Conservation (phyloP, 2,888 invertebrate species). For the Cephus pygmeus region DNA sequence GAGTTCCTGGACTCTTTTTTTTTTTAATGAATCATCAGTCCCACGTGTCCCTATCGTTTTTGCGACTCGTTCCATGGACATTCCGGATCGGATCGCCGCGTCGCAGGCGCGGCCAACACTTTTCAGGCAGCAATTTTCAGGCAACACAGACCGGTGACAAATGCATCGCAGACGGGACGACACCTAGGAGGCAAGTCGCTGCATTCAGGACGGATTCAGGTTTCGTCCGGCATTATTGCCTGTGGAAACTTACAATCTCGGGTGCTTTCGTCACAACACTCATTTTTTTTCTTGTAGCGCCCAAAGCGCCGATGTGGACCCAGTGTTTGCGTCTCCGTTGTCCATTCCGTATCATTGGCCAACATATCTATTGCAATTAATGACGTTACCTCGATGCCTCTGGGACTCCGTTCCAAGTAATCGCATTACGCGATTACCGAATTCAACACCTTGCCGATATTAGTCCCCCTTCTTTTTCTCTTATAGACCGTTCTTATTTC, state of each 20-base stretch:
- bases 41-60: too few relatives aligned
- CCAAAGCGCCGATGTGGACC: slow-evolving; percentile 57
- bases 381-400: slow-evolving; percentile 10
- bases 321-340: slow-evolving; percentile 50
- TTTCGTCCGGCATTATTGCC: slow-evolving; percentile 29
- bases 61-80: not conserved
- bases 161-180: slow-evolving; percentile 60
- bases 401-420: slow-evolving; percentile 56
- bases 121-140: slow-evolving; percentile 56
- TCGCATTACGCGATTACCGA: slow-evolving; percentile 60
- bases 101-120: slow-evolving; percentile 23
- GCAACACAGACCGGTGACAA: slow-evolving; percentile 53
- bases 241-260: slow-evolving; percentile 62
- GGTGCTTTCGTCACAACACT: slow-evolving; percentile 64
- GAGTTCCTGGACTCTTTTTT: not conserved
- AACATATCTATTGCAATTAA: slow-evolving; percentile 41
- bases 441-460: slow-evolving; percentile 56
- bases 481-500: not conserved
- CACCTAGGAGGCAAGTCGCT: slow-evolving; percentile 60
- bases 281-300: slow-evolving; percentile 66
- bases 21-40: not conserved
- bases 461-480: not conserved
- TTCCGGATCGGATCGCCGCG: slow-evolving; percentile 32
- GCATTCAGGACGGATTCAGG: slow-evolving; percentile 51
- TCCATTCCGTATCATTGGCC: slow-evolving; percentile 63